These are phyloP conservation scores for Mormyrops boulengeri DNA, from an alignment of 2,797 vertebrate genomes.

Conservation along the genomic window DNA sequence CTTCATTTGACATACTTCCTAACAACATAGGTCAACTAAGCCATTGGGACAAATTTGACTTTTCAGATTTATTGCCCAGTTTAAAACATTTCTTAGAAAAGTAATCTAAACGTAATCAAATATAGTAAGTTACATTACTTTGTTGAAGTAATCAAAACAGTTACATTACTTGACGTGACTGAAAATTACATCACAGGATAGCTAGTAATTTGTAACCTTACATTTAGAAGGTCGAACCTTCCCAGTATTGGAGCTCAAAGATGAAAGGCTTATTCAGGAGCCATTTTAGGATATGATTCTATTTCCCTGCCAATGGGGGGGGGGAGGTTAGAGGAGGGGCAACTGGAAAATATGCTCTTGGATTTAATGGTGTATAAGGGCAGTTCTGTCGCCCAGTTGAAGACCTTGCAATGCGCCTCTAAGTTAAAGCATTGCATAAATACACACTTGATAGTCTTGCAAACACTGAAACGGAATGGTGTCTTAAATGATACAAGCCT, in stretches of 20 bases:
- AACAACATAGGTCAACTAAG: neutral
- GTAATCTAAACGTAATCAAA: neutral
- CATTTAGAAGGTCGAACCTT: neutral
- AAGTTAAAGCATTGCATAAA: neutral
- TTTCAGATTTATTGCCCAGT: neutral
- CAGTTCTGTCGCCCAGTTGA: neutral
- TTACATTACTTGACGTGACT: neutral
- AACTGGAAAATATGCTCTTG: neutral
- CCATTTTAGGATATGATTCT: neutral
- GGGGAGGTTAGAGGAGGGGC: neutral
- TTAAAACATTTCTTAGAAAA: neutral
- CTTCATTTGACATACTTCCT: neutral
- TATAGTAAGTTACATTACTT: neutral
- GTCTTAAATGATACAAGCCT: constrained; percentile 52
- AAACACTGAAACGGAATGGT: neutral
- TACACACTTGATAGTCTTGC: neutral
- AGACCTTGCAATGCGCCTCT: neutral
- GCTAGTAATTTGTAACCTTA: neutral
- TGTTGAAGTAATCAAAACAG: neutral
- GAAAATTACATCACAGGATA: neutral
- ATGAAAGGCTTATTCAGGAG: neutral
- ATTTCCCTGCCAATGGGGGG: neutral
- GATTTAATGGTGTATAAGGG: neutral
- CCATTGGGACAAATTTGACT: neutral
- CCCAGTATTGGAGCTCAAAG: neutral